Conservation (phyloP, 1,140 invertebrate species). For the Zaprionus nigranus region DNA sequence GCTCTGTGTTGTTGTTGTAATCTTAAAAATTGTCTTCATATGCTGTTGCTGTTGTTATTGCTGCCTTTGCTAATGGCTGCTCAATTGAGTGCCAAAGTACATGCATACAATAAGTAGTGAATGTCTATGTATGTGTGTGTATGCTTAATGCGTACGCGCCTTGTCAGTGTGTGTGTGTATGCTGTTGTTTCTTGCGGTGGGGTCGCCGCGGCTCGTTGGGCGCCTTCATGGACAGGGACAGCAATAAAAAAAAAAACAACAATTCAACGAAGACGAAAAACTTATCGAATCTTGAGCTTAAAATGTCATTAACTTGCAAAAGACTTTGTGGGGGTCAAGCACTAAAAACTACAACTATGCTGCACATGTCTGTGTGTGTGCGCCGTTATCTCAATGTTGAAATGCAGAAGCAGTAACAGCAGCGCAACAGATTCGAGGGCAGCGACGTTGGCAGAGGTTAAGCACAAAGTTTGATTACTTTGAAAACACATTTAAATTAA, state of each 20-base stretch:
- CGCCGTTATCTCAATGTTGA: conserved; percentile 30
- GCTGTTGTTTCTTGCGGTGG: conserved; percentile 49
- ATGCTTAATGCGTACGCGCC: conserved; percentile 4
- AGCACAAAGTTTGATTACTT: conserved; percentile 45
- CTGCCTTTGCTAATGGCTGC: conserved; percentile 74
- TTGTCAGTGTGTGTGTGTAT: conserved; percentile 34
- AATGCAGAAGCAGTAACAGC: conserved; percentile 19
- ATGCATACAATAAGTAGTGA: conserved; percentile 25
- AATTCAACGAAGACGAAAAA: conserved; percentile 11
- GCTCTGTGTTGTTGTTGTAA: conserved; percentile 57
- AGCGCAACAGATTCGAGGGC: background rate
- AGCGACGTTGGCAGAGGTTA: conserved; percentile 31
- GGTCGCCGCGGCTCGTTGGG: conserved; percentile 48
- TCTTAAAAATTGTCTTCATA: conserved; percentile 79
- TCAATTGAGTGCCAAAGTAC: conserved; percentile 81
- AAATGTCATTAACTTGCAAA: conserved; percentile 46
- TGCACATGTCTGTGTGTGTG: background rate
- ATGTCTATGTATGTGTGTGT: conserved; percentile 27
- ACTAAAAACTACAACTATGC: conserved; percentile 10
- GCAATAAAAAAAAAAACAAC: background rate
- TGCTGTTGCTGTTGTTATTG: conserved; percentile 55
- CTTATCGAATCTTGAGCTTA: conserved; percentile 43
- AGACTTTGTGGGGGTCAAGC: conserved; percentile 47
- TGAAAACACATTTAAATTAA: conserved; percentile 45
- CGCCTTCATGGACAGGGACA: conserved; percentile 36